Base-by-base conservation (phyloP, 2,888 invertebrate species). In the Melanostoma scalare region DNA sequence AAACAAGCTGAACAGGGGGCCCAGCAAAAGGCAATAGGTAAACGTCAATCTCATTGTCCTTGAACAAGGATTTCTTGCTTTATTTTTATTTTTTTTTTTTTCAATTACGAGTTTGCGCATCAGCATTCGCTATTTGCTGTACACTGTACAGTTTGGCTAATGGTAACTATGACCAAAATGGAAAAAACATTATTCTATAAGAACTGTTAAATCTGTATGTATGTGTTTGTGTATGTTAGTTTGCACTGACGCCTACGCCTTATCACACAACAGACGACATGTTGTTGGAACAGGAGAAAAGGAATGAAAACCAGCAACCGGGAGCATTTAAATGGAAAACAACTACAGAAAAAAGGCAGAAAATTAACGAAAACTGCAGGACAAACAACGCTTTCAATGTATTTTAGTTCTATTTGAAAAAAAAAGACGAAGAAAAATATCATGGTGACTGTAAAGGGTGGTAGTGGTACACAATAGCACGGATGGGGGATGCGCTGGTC, bases 11-110 rank as follows among this genome's bases (percentile, higher is more conserved):
- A 69, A 71, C 10, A 65, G 10, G 33, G 73, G 36, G 36, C 9
- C 56, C 38, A 30, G 2, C 60, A 75, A 31, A 50, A 48, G 6
- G 63, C 38, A 52, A 44, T 53, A 58, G 50, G 79, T 44, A 74
- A 74, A 80, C 75, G 69, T 80, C 74, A 80, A 71, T 65, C 74
- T 38, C 58, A 65, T 40, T 75, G 80, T 80, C 80, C 80, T 80
- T 80, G 80, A 80, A 52, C 71, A 55, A 52, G 65, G 69, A 75
- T 72, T 69, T 53, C 44, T 35, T 68, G 1, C 20, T 20, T n/a
- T n/a, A 10, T 44, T 8, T 6, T 38, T 50, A 38, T 63, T 48
- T 36, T 36, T 33, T 36, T 65, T 20, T 46, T 58, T 58, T 20
- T 52, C 44, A 3, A 63, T 68, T 65, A 71, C 65, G 80, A 80